phyloP scores from a whole-genome alignment of 2,888 invertebrate species.

The Tenthredo amoena region DNA sequence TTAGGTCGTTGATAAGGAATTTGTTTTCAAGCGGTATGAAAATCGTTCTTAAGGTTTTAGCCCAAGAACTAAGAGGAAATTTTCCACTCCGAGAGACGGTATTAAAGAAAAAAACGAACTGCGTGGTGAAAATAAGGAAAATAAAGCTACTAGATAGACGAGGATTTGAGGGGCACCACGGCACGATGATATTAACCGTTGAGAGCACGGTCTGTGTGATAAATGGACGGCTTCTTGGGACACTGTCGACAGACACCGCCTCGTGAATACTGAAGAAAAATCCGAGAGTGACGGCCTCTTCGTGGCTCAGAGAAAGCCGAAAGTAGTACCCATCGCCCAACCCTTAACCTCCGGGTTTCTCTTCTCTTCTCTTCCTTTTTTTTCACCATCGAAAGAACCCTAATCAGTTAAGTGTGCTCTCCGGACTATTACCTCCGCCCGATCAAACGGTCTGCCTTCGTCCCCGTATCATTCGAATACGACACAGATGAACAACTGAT shows the following conservation, averaged over 20 bases:
- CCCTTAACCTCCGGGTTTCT: background rate
- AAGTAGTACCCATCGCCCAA: background rate
- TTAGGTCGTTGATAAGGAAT: background rate
- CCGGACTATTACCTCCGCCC: background rate
- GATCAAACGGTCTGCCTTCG: constrained; percentile 16
- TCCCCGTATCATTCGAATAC: background rate
- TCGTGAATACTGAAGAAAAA: constrained; percentile 43
- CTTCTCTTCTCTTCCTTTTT: background rate
- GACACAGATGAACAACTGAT: background rate
- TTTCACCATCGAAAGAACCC: background rate
- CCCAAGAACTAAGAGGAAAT: background rate
- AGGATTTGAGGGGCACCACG: constrained; percentile 24
- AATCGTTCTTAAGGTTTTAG: background rate
- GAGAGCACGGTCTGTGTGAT: constrained; percentile 31
- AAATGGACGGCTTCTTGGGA: constrained; percentile 42
- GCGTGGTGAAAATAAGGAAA: constrained; percentile 14
- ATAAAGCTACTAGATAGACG: constrained; percentile 18
- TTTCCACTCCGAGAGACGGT: constrained; percentile 33
- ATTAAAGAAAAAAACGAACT: constrained; percentile 22
- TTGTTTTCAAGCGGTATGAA: background rate
- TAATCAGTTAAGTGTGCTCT: constrained; percentile 38
- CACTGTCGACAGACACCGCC: constrained; percentile 6
- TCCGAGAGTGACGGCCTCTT: constrained; percentile 31
- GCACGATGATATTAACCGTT: constrained; percentile 36
- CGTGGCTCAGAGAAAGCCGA: constrained; percentile 24